phyloP scores from a whole-genome alignment of 2,888 invertebrate genomes.

The Protodeltote pygarga region DNA sequence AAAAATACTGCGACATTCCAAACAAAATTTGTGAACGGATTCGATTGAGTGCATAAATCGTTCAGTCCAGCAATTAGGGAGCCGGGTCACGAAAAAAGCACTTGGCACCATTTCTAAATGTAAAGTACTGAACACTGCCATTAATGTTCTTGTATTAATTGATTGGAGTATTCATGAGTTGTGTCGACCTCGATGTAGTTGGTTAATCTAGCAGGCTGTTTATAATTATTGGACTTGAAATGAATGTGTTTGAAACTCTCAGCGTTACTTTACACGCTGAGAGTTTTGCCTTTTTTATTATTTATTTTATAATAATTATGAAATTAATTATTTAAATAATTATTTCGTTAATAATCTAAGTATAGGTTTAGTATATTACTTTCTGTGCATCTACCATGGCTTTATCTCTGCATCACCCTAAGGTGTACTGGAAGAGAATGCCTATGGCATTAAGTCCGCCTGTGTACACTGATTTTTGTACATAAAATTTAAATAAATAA shows the following conservation, averaged over 20 bases:
- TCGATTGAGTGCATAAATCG: constrained; percentile 47
- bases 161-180: constrained; percentile 34
- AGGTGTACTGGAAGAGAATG: too few relatives aligned
- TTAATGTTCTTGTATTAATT: constrained; percentile 34
- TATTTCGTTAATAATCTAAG: too few relatives aligned
- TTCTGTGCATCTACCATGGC: too few relatives aligned
- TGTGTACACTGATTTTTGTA: too few relatives aligned
- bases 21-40: constrained; percentile 28
- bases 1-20: constrained; percentile 23
- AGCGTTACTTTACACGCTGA: too few relatives aligned
- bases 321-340: too few relatives aligned
- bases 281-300: too few relatives aligned
- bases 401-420: too few relatives aligned
- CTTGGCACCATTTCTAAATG: constrained; percentile 40
- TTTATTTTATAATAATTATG: too few relatives aligned
- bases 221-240: constrained; percentile 1
- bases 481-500: too few relatives aligned
- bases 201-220: constrained; percentile 16
- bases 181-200: constrained; percentile 23
- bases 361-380: too few relatives aligned
- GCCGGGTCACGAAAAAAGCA: constrained; percentile 32
- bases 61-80: constrained; percentile 39
- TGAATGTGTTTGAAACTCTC: neutral
- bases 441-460: too few relatives aligned
- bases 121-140: constrained; percentile 28